These are phyloP conservation scores for Lomographa bimaculata DNA, from an alignment of 2,888 invertebrate genomes.

Conservation along the genomic window DNA sequence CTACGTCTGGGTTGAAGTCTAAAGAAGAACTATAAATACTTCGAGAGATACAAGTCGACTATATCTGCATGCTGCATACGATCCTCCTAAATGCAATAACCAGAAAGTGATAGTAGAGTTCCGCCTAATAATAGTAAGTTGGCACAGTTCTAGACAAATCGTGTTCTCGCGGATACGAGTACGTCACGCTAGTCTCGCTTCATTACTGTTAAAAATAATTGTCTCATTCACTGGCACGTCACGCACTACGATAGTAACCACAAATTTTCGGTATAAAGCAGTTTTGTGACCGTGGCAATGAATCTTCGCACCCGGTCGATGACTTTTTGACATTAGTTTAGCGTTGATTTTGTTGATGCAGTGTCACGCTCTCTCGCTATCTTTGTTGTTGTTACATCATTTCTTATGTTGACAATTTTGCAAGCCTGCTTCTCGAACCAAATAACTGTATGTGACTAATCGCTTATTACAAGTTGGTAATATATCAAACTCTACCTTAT, in stretches of 20 bases:
- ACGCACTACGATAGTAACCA: conserved; percentile 76
- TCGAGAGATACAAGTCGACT: too few species aligned
- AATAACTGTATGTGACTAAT: too few species aligned
- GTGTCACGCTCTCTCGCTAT: conserved; percentile 24
- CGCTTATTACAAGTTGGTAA: too few species aligned
- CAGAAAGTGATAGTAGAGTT: conserved; percentile 34
- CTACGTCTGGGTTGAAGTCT: too few species aligned
- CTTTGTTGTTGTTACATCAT: conserved; percentile 23
- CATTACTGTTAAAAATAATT: conserved; percentile 78
- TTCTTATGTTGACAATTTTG: conserved; percentile 17
- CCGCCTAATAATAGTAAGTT: conserved; percentile 57
- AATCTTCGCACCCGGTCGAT: conserved; percentile 48
- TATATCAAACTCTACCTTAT: too few species aligned
- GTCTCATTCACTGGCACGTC: conserved; percentile 76
- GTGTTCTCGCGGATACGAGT: conserved; percentile 38
- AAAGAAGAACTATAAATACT: too few species aligned
- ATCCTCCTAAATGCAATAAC: conserved; percentile 17
- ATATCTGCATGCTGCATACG: conserved; percentile 9
- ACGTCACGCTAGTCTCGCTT: conserved; percentile 49
- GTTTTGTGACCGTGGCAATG: conserved; percentile 68
- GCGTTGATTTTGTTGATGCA: conserved; percentile 36
- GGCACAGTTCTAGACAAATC: conserved; percentile 51
- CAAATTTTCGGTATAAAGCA: conserved; percentile 71
- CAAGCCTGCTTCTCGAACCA: too few species aligned
- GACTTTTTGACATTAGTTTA: conserved; percentile 48